phyloP scores from a whole-genome alignment of 64 coral and sea anemone genomes.

The Pachyseris speciosa region DNA sequence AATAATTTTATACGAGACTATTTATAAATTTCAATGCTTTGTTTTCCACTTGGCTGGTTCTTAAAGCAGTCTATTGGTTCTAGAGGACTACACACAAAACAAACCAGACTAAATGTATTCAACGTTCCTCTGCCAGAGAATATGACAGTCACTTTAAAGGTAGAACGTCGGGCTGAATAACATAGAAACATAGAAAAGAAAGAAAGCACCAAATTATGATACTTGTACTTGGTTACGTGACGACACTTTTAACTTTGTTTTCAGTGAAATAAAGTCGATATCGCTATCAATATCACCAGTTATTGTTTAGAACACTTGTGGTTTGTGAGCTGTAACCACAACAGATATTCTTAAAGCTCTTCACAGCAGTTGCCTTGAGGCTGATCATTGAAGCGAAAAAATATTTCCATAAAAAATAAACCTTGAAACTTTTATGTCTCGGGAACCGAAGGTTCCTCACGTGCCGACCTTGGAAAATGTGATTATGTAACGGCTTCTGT shows the following conservation, averaged over 20 bases:
- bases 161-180: too few species aligned
- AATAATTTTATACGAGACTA: not conserved
- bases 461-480: not conserved
- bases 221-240: not conserved
- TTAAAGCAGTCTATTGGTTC: not conserved
- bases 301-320: not conserved
- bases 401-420: not conserved
- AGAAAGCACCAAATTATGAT: not conserved
- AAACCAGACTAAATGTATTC: not conserved
- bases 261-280: not conserved
- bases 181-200: not conserved
- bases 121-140: not conserved
- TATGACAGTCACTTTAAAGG: too few species aligned
- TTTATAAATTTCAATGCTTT: not conserved
- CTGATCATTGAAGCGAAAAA: not conserved
- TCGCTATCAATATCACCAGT: not conserved
- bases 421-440: not conserved
- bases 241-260: not conserved
- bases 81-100: not conserved
- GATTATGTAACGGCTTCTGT: not conserved
- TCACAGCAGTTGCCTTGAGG: not conserved
- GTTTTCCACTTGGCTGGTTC: conserved; percentile 19
- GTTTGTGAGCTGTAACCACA: not conserved
- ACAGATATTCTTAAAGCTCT: not conserved
- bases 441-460: not conserved